Evolutionary conservation across 2,113 vertebrate species (phyloP), one percentile per base, ranked within the genome.

Genomic region (Pavo muticus): DNA sequence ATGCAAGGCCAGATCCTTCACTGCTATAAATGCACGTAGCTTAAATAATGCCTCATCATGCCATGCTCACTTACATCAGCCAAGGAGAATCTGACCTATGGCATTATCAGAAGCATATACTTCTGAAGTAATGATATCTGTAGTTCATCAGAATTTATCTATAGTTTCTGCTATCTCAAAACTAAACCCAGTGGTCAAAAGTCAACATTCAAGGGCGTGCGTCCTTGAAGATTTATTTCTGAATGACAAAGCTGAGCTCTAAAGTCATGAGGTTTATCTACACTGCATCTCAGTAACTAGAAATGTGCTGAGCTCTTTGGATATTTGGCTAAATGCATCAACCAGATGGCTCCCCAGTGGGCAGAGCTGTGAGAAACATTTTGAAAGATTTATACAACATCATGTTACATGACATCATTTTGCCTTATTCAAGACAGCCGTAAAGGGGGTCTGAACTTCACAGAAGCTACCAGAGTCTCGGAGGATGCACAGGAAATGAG

Each of bases 371-470:
- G 79, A 76, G 70, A 94, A 78, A 69, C 44, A 35, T 95, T 97
- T 93, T 96, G 95, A 96, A 96, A 85, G 91, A 96, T 97, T 97
- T 96, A 92, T 91, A 98, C 94, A 75, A 96, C 96, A 97, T 95
- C 89, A 77, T 96, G 91, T 91, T 94, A 89, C 94, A 96, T 97
- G 97, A 98, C 97, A 96, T 97, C 97, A 97, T 95, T 87, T 94
- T 95, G 40, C 92, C 93, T 50, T 2, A 2, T 96, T 91, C 92
- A 92, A 74, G 69, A 96, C 73, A 91, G 71, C 74, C 65, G 65
- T 92, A 91, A 87, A 88, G 87, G 90, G 72, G 30, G 20, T 37
- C 72, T 93, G 79, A 93, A 75, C 61, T 56, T 93, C 1, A 0
- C 57, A 75, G 87, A 88, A 95, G 79, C 20, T 90, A 27, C 83